Conservation (phyloP, 2,888 invertebrate species). For the Ochlodes sylvanus region DNA sequence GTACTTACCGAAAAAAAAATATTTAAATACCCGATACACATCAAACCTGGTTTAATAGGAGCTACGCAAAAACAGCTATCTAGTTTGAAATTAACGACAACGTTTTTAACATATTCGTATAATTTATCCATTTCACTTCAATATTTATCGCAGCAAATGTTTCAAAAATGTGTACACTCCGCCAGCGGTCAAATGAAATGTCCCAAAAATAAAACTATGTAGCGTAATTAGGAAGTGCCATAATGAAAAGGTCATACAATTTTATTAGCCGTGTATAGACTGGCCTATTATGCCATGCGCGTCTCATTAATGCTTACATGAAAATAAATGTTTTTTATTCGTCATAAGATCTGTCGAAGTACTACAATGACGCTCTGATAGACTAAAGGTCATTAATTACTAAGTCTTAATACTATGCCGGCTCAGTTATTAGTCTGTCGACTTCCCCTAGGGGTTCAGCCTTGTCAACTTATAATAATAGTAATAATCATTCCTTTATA, state of each 20-base stretch:
- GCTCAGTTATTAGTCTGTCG: too few relatives aligned
- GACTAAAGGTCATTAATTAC: too few relatives aligned
- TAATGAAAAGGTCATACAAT: slow-evolving; percentile 58
- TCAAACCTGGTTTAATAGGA: slow-evolving; percentile 62
- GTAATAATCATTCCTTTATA: too few relatives aligned
- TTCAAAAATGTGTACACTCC: slow-evolving; percentile 31
- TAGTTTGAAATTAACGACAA: slow-evolving; percentile 59
- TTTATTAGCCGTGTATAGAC: slow-evolving; percentile 39
- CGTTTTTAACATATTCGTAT: slow-evolving; percentile 55
- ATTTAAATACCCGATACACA: slow-evolving; percentile 63
- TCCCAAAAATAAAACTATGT: slow-evolving; percentile 50
- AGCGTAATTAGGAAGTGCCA: slow-evolving; percentile 67
- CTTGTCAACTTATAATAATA: too few relatives aligned
- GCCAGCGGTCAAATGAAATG: slow-evolving; percentile 44
- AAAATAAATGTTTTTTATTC: background rate
- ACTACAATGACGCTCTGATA: too few relatives aligned
- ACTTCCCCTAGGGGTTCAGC: too few relatives aligned
- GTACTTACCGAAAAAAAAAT: slow-evolving; percentile 60
- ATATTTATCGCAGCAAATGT: background rate
- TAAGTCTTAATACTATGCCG: too few relatives aligned
- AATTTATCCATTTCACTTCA: slow-evolving; percentile 54
- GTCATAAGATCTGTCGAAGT: too few relatives aligned
- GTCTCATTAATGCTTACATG: background rate
- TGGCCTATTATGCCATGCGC: slow-evolving; percentile 10
- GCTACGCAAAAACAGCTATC: slow-evolving; percentile 63